A percentile compares a stretch with the other conserved stretches of the same genome.
Evolutionary conservation across 2,797 vertebrate species (phyloP).

Genomic region (Silurus lanzhouensis): DNA sequence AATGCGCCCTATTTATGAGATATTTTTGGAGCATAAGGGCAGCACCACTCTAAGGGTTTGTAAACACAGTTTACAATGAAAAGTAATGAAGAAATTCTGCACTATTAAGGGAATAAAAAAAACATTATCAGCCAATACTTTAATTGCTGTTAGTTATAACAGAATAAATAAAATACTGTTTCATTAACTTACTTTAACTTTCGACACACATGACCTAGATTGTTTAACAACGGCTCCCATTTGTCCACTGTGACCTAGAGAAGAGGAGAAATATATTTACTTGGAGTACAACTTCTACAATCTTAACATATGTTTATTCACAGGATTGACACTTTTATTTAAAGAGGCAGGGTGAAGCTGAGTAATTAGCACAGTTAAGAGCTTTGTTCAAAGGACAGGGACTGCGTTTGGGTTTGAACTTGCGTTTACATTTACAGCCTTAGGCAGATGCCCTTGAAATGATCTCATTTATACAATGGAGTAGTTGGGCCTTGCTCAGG

Average conservation of each 20-base stretch:
- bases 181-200: conserved; percentile 90
- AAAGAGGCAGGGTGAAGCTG: not conserved
- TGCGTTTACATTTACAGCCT: too few relatives aligned
- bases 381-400: not conserved
- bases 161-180: not conserved
- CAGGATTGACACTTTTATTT: not conserved
- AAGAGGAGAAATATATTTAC: not conserved
- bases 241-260: conserved; percentile 91
- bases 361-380: not conserved
- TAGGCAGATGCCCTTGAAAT: too few relatives aligned
- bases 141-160: not conserved
- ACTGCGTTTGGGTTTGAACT: not conserved
- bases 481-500: too few relatives aligned
- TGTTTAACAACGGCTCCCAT: conserved; percentile 97
- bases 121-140: not conserved
- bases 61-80: conserved; percentile 8
- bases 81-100: conserved; percentile 22
- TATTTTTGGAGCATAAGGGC: conserved; percentile 17
- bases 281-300: not conserved
- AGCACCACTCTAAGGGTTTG: not conserved
- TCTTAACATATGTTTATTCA: too few relatives aligned
- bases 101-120: not conserved
- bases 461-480: too few relatives aligned
- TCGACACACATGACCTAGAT: conserved; percentile 95
- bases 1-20: conserved; percentile 23